Base-by-base conservation (phyloP, 2,113 vertebrate species). In the Malurus elegans region DNA sequence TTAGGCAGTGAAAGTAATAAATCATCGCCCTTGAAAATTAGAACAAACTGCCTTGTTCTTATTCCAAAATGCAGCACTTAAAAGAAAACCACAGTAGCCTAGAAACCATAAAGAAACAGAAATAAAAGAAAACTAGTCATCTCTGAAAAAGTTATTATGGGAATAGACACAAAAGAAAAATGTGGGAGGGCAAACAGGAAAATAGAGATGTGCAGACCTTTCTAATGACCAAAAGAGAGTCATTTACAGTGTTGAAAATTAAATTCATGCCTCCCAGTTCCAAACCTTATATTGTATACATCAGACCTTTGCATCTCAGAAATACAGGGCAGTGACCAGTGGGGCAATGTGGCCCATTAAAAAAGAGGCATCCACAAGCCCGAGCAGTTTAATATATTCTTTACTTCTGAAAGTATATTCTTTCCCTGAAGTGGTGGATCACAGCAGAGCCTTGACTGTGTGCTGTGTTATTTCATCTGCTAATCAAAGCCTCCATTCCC, bases 1-100 rank as follows among this genome's bases (percentile, higher is more conserved):
- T 91, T 72, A 84, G 31, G 48, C 76, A 72, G 36, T 72, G n/a
- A 34, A 60, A 36, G 48, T 91, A 89, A 95, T 95, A 96, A 94
- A 95, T 95, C 92, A 84, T 64, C 86, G 53, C 18, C 51, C 8
- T 1, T 69, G 83, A 91, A 94, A 84, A 44, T 75, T 67, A 92
- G 61, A 80, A 82, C 54, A 86, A 92, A 82, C 19, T 73, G 26
- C 84, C 58, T 95, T 92, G 53, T 79, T 81, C 70, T 89, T 72
- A 69, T 72, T 95, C 87, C 54, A 93, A 92, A 91, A 82, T 12
- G 7, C 7, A 32, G 20, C 42, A 8, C 86, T 90, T 82, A 67
- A 93, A 81, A 74, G 34, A 95, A 92, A 82, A 66, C 26, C 51
- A 62, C 24, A 47, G 72, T 70, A 85, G 28, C 38, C 54, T 84